phyloP scores from a whole-genome alignment of 2,888 invertebrate genomes.

The Dasysyrphus albostriatus region DNA sequence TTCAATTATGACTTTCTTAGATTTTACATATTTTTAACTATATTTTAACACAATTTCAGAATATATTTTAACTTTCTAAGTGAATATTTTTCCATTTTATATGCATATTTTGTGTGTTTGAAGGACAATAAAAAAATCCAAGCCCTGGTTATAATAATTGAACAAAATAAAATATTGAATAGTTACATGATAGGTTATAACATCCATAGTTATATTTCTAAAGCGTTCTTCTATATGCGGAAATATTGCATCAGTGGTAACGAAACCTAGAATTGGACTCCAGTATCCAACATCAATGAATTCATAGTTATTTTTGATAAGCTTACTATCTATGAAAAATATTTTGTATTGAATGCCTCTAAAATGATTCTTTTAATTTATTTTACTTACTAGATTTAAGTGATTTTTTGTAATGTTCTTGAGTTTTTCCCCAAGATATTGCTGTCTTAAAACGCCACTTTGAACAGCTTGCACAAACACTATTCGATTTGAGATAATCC shows the following conservation, averaged over 20 bases:
- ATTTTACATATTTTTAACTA: too few relatives aligned
- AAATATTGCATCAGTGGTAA: constrained; percentile 89
- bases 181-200: constrained; percentile 90
- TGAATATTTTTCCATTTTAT: too few relatives aligned
- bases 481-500: constrained; percentile 80
- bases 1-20: too few relatives aligned
- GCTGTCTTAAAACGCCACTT: constrained; percentile 86
- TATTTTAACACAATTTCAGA: too few relatives aligned
- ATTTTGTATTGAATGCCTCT: neutral
- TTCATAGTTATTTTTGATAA: constrained; percentile 79
- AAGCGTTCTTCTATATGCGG: constrained; percentile 92
- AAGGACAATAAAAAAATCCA: too few relatives aligned
- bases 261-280: constrained; percentile 89
- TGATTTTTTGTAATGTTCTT: constrained; percentile 77
- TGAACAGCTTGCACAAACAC: constrained; percentile 85
- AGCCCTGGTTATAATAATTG: too few relatives aligned
- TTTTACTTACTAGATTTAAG: constrained; percentile 1
- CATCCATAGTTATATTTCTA: constrained; percentile 88
- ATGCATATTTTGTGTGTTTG: too few relatives aligned
- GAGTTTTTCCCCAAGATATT: constrained; percentile 86
- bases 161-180: neutral
- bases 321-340: constrained; percentile 63
- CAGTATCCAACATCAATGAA: constrained; percentile 88
- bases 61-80: too few relatives aligned
- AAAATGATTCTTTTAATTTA: neutral